Base-by-base conservation (phyloP, 2,797 vertebrate genomes). In the Syncerus caffer region DNA sequence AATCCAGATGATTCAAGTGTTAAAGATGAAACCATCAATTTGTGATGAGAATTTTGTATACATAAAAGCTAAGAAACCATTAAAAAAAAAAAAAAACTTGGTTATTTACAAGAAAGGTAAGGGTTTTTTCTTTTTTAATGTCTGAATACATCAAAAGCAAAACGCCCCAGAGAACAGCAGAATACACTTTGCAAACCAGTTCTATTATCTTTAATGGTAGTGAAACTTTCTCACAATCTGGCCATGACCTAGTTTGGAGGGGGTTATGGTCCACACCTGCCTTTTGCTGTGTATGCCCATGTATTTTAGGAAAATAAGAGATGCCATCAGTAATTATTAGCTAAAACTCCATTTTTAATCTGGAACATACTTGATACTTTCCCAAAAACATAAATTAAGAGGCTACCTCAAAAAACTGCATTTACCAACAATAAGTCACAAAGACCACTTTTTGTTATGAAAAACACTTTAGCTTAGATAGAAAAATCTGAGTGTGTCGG, bases 261-360 rank as follows among this genome's bases (percentile, higher is more conserved):
- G 29, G 11, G 27, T 14, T 6, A 7, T 21, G 57, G 45, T 79
- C 55, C 74, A 90, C 34, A 19, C 60, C 27, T 92, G 19, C n/a
- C 57, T 82, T 94, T 55, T 79, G 23, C 23, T 42, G 21, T 88
- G 90, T 17, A 57, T 86, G n/a, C 50, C 27, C 62, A 47, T 13
- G 25, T 82, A 85, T 42, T 53, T 90, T 85, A 71, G 55, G 62
- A 83, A 94, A 90, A 85, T 25, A 85, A 80, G 29, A 76, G 31
- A 21, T 31, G 29, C 6, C 62, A 29, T 47, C 21, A 76, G 21
- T 74, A 92, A 85, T 79, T 93, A 94, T 50, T 57, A 53, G 11
- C 50, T 71, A 90, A 88, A 96, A 93, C 67, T 64, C 58, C 29
- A 71, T 93, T 96, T 95, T 90, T 17, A 97, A 96, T 60, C 55